A percentile compares a stretch with the other conserved stretches of the same genome.
These are phyloP conservation scores for Gouania willdenowi DNA, from an alignment of 2,797 vertebrate species.

Conservation along the genomic window DNA sequence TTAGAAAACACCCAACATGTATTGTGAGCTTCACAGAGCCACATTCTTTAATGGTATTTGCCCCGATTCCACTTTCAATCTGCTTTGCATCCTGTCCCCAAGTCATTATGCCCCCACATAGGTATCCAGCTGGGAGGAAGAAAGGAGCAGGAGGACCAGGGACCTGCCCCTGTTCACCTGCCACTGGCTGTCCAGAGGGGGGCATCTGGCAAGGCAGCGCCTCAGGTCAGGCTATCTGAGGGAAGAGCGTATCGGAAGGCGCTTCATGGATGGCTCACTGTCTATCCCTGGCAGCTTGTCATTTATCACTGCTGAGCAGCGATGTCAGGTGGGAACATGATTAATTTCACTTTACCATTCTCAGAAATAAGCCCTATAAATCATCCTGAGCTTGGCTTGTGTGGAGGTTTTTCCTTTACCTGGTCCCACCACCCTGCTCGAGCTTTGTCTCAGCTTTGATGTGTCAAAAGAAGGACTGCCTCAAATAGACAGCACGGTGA, in stretches of 20 bases:
- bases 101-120: slow-evolving; percentile 63
- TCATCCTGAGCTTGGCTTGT: slow-evolving; percentile 71
- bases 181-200: slow-evolving; percentile 54
- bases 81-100: slow-evolving; percentile 55
- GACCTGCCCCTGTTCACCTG: slow-evolving; percentile 34
- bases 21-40: slow-evolving; percentile 12
- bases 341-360: slow-evolving; percentile 85
- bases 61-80: slow-evolving; percentile 53
- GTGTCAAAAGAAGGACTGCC: slow-evolving; percentile 33
- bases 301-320: slow-evolving; percentile 81
- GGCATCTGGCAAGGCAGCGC: slow-evolving; percentile 68
- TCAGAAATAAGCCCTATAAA: slow-evolving; percentile 86
- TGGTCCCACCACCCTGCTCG: slow-evolving; percentile 48
- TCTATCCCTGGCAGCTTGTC: slow-evolving; percentile 79
- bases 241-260: slow-evolving; percentile 61
- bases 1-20: slow-evolving; percentile 18
- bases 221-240: slow-evolving; percentile 76
- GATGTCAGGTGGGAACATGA: slow-evolving; percentile 80
- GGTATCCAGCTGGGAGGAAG: slow-evolving; percentile 40
- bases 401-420: slow-evolving; percentile 62
- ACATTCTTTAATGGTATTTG: slow-evolving; percentile 29
- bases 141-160: slow-evolving; percentile 18
- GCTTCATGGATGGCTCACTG: slow-evolving; percentile 79
- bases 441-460: slow-evolving; percentile 34
- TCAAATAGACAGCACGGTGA: slow-evolving; percentile 34